Evolutionary conservation across 2,888 invertebrate genomes (phyloP).

Genomic region (Carabus problematicus): DNA sequence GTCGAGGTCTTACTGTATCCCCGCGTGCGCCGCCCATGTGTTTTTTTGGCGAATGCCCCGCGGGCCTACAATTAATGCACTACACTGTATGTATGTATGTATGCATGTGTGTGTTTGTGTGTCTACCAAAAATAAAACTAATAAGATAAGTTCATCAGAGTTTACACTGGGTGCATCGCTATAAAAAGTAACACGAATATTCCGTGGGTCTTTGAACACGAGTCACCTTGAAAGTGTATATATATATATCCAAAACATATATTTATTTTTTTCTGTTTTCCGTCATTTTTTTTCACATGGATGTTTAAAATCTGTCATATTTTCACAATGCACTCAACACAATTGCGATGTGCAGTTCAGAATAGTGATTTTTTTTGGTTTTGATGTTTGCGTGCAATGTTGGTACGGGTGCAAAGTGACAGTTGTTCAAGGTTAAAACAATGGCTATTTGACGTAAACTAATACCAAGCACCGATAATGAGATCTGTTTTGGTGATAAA

Average conservation of each 20-base stretch:
- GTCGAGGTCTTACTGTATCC: too few species aligned
- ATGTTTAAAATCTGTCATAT: constrained; percentile 30
- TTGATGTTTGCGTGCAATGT: too few species aligned
- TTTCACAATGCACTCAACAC: constrained; percentile 6
- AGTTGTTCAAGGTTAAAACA: too few species aligned
- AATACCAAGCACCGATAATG: too few species aligned
- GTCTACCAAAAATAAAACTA: constrained; percentile 46
- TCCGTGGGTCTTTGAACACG: constrained; percentile 42
- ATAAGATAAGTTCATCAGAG: constrained; percentile 50
- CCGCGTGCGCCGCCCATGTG: too few species aligned
- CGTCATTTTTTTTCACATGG: constrained; percentile 45
- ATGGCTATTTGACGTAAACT: too few species aligned
- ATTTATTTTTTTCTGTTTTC: constrained; percentile 45
- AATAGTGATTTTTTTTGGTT: too few species aligned
- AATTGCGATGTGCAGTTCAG: too few species aligned
- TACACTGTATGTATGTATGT: constrained; percentile 46
- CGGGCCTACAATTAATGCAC: constrained; percentile 59
- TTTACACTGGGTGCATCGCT: constrained; percentile 48
- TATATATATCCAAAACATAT: constrained; percentile 37
- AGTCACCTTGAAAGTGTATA: constrained; percentile 51
- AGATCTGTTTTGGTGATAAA: too few species aligned
- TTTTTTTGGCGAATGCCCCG: constrained; percentile 51
- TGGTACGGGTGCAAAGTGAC: too few species aligned
- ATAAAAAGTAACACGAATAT: constrained; percentile 38
- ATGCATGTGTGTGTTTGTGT: too few species aligned